A percentile compares a stretch with the other conserved stretches of the same genome.
Evolutionary conservation across 2,888 invertebrate genomes (phyloP).

Genomic region (Empis livida): DNA sequence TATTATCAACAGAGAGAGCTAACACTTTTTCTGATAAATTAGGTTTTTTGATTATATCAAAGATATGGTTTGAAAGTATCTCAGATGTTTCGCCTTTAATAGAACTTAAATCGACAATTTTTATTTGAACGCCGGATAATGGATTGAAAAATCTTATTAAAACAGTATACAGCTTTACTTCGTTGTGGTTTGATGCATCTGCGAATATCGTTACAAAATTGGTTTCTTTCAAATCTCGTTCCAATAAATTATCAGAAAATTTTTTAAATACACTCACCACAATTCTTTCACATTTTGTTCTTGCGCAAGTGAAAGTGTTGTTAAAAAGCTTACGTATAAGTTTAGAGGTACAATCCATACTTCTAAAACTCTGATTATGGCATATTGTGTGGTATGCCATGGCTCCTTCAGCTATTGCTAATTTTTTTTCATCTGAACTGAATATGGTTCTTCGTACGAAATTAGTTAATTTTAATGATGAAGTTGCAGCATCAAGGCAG

Average conservation of each 20-base stretch:
- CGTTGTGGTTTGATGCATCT: slow-evolving; percentile 13
- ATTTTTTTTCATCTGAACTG: background rate
- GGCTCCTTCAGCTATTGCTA: slow-evolving; percentile 5
- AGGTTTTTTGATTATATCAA: background rate
- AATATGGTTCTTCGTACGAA: background rate
- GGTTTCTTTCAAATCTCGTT: background rate
- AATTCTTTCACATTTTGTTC: slow-evolving; percentile 1
- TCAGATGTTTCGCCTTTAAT: background rate
- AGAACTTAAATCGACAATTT: background rate
- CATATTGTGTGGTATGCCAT: slow-evolving; percentile 9
- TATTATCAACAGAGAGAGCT: background rate
- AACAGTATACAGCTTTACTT: slow-evolving; percentile 13
- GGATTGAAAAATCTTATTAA: slow-evolving; percentile 4
- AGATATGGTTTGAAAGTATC: background rate
- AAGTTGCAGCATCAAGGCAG: background rate
- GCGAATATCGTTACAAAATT: slow-evolving; percentile 6
- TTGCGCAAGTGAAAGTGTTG: slow-evolving; percentile 5
- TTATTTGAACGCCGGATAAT: background rate
- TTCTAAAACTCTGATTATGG: slow-evolving; percentile 10
- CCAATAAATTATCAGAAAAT: background rate
- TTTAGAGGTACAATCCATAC: slow-evolving; percentile 8
- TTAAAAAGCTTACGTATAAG: slow-evolving; percentile 4
- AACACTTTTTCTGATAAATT: background rate
- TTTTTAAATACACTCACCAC: background rate
- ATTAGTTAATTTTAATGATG: slow-evolving; percentile 1